phyloP scores from a whole-genome alignment of 2,888 invertebrate genomes.

The Chloromyia formosa region DNA sequence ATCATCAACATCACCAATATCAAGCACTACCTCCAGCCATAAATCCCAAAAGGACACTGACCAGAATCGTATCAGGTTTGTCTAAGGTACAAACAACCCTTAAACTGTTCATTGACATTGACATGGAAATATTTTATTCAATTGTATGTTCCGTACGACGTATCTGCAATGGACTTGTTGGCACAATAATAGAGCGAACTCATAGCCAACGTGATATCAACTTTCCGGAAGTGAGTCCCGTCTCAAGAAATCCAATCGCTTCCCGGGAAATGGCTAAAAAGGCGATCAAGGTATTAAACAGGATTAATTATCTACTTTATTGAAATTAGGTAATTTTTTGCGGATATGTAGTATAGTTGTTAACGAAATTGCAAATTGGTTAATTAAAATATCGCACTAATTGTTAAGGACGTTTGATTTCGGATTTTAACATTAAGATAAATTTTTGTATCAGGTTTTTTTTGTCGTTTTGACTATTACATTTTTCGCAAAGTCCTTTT shows the following conservation, averaged over 20 bases:
- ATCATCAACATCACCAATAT: not conserved
- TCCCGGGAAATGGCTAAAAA: conserved; percentile 52
- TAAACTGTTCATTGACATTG: conserved; percentile 33
- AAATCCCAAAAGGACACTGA: conserved; percentile 49
- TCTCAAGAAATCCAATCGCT: conserved; percentile 43
- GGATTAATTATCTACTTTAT: conserved; percentile 49
- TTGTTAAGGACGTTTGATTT: too few species aligned
- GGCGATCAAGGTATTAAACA: conserved; percentile 51
- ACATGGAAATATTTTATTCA: conserved; percentile 10
- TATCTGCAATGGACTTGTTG: not conserved
- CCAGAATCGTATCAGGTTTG: conserved; percentile 44
- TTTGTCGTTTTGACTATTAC: too few species aligned
- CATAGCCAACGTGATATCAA: conserved; percentile 47
- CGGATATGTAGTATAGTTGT: not conserved
- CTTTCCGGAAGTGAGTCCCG: conserved; percentile 50
- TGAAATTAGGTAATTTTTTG: conserved; percentile 46
- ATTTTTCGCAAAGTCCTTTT: too few species aligned
- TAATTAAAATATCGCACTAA: conserved; percentile 9
- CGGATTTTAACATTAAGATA: too few species aligned
- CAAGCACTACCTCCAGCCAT: conserved; percentile 26
- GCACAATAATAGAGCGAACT: conserved; percentile 37
- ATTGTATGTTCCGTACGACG: too few species aligned
- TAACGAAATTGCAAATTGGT: not conserved
- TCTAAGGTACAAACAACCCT: conserved; percentile 27
- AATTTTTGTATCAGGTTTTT: too few species aligned